Conservation (phyloP, 2,797 vertebrate genomes). For the Distichodus sexfasciatus region DNA sequence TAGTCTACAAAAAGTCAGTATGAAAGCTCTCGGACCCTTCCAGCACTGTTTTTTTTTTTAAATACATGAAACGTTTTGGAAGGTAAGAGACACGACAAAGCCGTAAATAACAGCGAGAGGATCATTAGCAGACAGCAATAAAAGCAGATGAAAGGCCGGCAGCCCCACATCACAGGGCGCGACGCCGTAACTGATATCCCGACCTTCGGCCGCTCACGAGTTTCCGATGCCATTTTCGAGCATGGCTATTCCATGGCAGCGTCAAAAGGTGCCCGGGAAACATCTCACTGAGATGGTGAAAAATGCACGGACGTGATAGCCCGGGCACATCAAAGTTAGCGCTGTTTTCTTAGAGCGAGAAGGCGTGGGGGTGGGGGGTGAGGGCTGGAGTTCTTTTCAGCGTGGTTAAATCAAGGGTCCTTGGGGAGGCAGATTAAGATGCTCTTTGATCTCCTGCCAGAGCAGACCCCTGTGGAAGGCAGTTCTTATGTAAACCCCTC, state of each 20-base stretch:
- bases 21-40: too few species aligned
- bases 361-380: not conserved
- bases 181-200: not conserved
- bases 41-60: too few species aligned
- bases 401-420: conserved; percentile 62
- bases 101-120: conserved; percentile 17
- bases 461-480: conserved; percentile 62
- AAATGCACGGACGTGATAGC: conserved; percentile 44
- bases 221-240: not conserved
- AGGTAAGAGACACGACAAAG: not conserved
- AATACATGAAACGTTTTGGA: not conserved
- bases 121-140: conserved; percentile 14
- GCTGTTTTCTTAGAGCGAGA: conserved; percentile 37
- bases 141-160: not conserved
- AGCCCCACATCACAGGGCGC: not conserved
- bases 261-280: conserved; percentile 26
- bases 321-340: conserved; percentile 45
- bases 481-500: conserved; percentile 66
- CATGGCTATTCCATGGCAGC: not conserved
- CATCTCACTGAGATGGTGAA: conserved; percentile 24
- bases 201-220: not conserved
- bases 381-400: conserved; percentile 63
- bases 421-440: conserved; percentile 67
- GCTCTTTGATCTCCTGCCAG: conserved; percentile 70
- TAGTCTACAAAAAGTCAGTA: too few species aligned